Evolutionary conservation across 37 sponge, comb jelly and placozoan genomes (phyloP).

Genomic region (Axinella damicornis): DNA sequence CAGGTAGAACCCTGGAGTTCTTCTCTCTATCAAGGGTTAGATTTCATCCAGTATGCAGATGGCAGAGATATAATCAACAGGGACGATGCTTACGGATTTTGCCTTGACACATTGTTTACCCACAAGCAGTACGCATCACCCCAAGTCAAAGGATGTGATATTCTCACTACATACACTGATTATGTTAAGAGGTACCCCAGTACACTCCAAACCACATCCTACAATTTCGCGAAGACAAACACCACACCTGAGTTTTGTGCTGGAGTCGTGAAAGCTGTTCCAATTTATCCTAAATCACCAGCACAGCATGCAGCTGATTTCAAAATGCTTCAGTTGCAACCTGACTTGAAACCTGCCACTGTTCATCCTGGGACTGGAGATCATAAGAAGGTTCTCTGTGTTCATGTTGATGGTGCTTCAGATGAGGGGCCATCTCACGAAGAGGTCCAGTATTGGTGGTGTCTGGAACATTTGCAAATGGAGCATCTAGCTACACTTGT

Average conservation of each 20-base stretch:
- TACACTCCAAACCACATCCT: constrained; percentile 14
- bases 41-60: constrained; percentile 43
- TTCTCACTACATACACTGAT: constrained; percentile 33
- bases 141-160: constrained; percentile 16
- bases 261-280: constrained; percentile 34
- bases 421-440: constrained; percentile 14
- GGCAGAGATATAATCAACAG: constrained; percentile 47
- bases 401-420: constrained; percentile 15
- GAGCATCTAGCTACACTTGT: too few species aligned
- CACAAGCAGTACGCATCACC: constrained; percentile 32
- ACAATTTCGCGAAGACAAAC: too few species aligned
- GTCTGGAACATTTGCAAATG: too few species aligned
- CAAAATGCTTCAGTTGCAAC: neutral
- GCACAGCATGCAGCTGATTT: neutral
- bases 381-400: constrained; percentile 14
- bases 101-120: constrained; percentile 56
- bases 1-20: constrained; percentile 51
- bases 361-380: neutral
- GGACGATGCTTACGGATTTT: constrained; percentile 68
- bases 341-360: constrained; percentile 2
- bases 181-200: constrained; percentile 30
- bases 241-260: constrained; percentile 42
- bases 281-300: neutral
- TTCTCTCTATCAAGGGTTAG: constrained; percentile 7
- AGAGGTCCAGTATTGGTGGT: too few species aligned